Evolutionary conservation across 2,888 invertebrate genomes (phyloP).

Genomic region (Ormia ochracea): DNA sequence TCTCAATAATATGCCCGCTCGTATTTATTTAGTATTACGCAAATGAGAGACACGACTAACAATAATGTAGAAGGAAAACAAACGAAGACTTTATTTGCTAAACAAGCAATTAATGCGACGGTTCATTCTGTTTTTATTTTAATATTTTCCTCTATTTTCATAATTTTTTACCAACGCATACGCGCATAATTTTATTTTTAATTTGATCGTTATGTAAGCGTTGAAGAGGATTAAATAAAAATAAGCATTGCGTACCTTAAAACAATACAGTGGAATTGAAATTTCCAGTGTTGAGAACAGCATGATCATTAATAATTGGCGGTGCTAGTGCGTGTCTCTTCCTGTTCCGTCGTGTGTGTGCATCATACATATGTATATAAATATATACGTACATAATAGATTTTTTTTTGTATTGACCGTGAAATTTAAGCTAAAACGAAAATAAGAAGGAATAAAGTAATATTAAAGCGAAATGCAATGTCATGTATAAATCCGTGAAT

Average conservation of each 20-base stretch:
- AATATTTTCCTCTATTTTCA: conserved; percentile 43
- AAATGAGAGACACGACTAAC: conserved; percentile 28
- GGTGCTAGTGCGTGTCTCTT: conserved; percentile 1
- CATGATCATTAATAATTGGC: conserved; percentile 22
- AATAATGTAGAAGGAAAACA: not conserved
- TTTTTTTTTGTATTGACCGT: conserved; percentile 48
- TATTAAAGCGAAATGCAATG: conserved; percentile 31
- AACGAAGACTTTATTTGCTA: conserved; percentile 52
- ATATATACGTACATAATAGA: not conserved
- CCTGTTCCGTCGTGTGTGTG: not conserved
- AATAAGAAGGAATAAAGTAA: conserved; percentile 30
- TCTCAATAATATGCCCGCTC: conserved; percentile 20
- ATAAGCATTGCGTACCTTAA: conserved; percentile 26
- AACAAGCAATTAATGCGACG: conserved; percentile 31
- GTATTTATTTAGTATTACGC: conserved; percentile 39
- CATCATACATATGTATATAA: not conserved
- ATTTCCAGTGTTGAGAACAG: conserved; percentile 6
- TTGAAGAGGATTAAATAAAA: conserved; percentile 29
- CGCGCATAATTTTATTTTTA: conserved; percentile 44
- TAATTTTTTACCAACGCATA: conserved; percentile 51
- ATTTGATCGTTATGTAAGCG: conserved; percentile 58
- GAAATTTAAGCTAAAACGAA: conserved; percentile 45
- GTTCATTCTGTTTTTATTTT: conserved; percentile 40
- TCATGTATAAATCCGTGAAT: conserved; percentile 1
- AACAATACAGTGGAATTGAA: not conserved